A percentile compares a stretch with the other conserved stretches of the same genome.
These are phyloP conservation scores for Solea solea DNA, from an alignment of 2,113 vertebrate genomes.

Conservation along the genomic window DNA sequence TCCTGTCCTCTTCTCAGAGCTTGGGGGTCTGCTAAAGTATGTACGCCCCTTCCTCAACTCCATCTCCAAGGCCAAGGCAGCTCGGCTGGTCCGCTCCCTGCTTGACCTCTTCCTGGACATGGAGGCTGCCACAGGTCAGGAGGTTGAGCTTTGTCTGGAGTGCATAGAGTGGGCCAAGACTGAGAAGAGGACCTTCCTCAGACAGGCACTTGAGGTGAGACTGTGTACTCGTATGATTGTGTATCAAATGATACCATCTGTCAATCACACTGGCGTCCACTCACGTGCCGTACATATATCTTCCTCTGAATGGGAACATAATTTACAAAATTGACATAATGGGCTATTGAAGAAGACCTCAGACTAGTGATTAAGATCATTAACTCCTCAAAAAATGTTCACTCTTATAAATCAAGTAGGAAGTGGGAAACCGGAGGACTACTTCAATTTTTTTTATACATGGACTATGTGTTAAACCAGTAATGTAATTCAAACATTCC, in stretches of 20 bases:
- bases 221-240: not conserved
- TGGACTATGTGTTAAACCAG: too few species aligned
- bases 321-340: not conserved
- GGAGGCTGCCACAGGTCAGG: slow-evolving; percentile 97
- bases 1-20: slow-evolving; percentile 77
- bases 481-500: too few species aligned
- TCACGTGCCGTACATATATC: not conserved
- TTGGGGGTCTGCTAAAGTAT: slow-evolving; percentile 93
- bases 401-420: too few species aligned
- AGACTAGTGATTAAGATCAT: too few species aligned
- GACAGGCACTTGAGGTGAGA: slow-evolving; percentile 94
- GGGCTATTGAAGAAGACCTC: too few species aligned
- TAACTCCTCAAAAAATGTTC: too few species aligned
- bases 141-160: slow-evolving; percentile 96
- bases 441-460: too few species aligned
- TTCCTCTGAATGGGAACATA: not conserved
- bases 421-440: too few species aligned
- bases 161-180: slow-evolving; percentile 98
- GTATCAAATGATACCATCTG: not conserved
- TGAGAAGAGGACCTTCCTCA: slow-evolving; percentile 96
- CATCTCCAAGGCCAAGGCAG: slow-evolving; percentile 89
- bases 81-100: slow-evolving; percentile 91
- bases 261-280: too few species aligned
- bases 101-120: slow-evolving; percentile 97
- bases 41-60: slow-evolving; percentile 93